Percentiles rank a stretch among this genome's conserved stretches.
phyloP scores from a whole-genome alignment of 92 coral and sea anemone genomes.

The Muricea muricata region DNA sequence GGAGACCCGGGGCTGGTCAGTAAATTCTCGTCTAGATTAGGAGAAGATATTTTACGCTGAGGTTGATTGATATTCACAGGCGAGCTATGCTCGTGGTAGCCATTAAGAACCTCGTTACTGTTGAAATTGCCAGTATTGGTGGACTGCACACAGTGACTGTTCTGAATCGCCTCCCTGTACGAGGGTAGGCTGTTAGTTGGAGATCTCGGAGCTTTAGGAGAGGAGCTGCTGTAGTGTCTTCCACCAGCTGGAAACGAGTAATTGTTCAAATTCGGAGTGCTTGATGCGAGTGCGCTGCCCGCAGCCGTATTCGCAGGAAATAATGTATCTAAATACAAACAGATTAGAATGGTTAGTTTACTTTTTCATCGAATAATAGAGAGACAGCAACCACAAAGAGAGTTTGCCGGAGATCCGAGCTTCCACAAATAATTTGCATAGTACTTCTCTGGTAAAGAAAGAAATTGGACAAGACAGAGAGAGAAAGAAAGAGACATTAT shows the following conservation, averaged over 20 bases:
- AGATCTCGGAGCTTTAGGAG: slow-evolving; percentile 43
- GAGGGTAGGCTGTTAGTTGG: slow-evolving; percentile 49
- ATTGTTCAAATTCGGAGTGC: slow-evolving; percentile 28
- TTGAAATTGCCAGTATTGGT: slow-evolving; percentile 46
- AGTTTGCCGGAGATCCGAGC: too few species aligned
- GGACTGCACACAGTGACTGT: slow-evolving; percentile 79
- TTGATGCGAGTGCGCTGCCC: neutral
- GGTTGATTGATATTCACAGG: slow-evolving; percentile 65
- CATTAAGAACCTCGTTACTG: slow-evolving; percentile 68
- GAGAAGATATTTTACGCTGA: slow-evolving; percentile 2
- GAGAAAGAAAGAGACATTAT: too few species aligned
- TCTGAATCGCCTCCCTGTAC: slow-evolving; percentile 74
- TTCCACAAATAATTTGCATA: too few species aligned
- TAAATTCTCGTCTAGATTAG: slow-evolving; percentile 60
- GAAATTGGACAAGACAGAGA: too few species aligned
- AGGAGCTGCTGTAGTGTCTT: slow-evolving; percentile 45
- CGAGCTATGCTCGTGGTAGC: slow-evolving; percentile 66
- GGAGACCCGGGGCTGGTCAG: slow-evolving; percentile 90
- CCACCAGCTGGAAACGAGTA: slow-evolving; percentile 74
- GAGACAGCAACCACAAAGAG: too few species aligned
- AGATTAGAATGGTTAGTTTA: slow-evolving; percentile 10
- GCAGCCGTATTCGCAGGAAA: slow-evolving; percentile 45
- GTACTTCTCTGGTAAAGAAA: too few species aligned
- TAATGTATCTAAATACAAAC: neutral
- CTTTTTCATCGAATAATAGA: too few species aligned